These are phyloP conservation scores for Epirrhoe tristata DNA, from an alignment of 2,888 invertebrate genomes.

Conservation along the genomic window DNA sequence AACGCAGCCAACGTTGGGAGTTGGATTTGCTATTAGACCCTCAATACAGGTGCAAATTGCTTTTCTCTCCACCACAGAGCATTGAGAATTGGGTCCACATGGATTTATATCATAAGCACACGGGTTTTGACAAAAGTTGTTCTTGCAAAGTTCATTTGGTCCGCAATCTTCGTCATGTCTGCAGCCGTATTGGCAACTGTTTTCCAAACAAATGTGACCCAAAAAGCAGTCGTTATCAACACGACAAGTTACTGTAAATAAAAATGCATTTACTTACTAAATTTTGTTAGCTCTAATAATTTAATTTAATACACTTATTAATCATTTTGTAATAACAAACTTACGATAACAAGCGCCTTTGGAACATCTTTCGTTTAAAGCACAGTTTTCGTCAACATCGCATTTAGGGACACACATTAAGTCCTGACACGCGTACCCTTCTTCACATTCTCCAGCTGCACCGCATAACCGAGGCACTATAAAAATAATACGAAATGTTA, in stretches of 20 bases:
- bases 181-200: constrained; percentile 94
- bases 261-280: constrained; percentile 18
- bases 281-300: constrained; percentile 14
- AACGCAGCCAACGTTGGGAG: constrained; percentile 94
- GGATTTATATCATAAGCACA: constrained; percentile 88
- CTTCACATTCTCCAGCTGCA: constrained; percentile 88
- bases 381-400: constrained; percentile 91
- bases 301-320: constrained; percentile 1
- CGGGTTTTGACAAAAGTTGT: constrained; percentile 92
- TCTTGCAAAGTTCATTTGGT: constrained; percentile 92
- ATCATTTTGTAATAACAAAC: constrained; percentile 57
- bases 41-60: constrained; percentile 92
- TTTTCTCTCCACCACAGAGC: constrained; percentile 92
- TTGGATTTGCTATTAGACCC: constrained; percentile 94
- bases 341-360: constrained; percentile 92
- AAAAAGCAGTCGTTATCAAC: constrained; percentile 97
- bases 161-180: constrained; percentile 95
- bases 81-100: constrained; percentile 94
- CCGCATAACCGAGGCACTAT: constrained; percentile 92
- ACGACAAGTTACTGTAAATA: constrained; percentile 90
- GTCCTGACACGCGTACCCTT: constrained; percentile 91
- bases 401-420: constrained; percentile 93
- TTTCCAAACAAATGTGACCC: constrained; percentile 94
- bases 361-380: constrained; percentile 95
- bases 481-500: constrained; percentile 46